These are phyloP conservation scores for Drosophila mulleri DNA, from an alignment of 2,888 invertebrate species.

Conservation along the genomic window DNA sequence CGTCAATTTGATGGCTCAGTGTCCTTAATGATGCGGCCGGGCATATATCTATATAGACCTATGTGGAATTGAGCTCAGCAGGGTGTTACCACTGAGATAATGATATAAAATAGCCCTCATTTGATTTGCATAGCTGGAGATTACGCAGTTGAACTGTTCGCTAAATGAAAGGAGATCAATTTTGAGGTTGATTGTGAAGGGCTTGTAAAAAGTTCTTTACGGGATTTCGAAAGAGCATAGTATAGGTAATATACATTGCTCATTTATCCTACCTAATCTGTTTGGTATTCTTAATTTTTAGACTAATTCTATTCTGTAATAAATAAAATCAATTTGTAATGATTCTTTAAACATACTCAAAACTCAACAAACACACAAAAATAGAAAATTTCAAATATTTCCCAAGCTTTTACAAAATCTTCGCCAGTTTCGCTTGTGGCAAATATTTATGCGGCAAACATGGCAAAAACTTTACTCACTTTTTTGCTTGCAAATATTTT, in stretches of 20 bases:
- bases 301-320: too few relatives aligned
- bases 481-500: conserved; percentile 5
- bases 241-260: not conserved
- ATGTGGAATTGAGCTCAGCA: conserved; percentile 16
- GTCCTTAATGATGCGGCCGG: conserved; percentile 42
- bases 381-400: not conserved
- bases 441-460: not conserved
- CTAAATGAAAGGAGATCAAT: not conserved
- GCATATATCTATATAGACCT: conserved; percentile 8
- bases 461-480: conserved; percentile 9
- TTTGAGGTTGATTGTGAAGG: not conserved
- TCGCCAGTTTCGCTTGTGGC: not conserved
- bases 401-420: not conserved
- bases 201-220: too few relatives aligned
- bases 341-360: not conserved
- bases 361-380: not conserved
- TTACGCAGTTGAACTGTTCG: not conserved
- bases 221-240: not conserved
- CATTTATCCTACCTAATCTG: too few relatives aligned
- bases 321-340: not conserved
- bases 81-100: conserved; percentile 3
- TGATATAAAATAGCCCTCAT: conserved; percentile 26
- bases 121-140: conserved; percentile 25
- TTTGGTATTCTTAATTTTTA: too few relatives aligned
- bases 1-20: conserved; percentile 57